Evolutionary conservation across 2,113 vertebrate genomes (phyloP).

Genomic region (Orthochromis malagaraziensis): DNA sequence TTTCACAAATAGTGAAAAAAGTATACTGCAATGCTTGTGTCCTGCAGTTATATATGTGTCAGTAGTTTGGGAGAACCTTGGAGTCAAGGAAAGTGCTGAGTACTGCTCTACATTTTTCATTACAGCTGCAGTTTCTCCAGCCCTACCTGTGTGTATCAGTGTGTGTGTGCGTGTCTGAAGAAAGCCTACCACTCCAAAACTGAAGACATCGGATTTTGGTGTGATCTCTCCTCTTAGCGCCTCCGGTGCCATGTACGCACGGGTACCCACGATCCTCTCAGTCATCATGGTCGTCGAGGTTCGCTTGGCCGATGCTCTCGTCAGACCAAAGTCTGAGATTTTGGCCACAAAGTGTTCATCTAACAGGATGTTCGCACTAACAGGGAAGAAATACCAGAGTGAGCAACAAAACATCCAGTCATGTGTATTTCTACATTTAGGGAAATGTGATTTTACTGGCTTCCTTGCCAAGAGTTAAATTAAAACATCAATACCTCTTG

Average conservation of each 20-base stretch:
- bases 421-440: background rate
- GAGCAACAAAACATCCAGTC: background rate
- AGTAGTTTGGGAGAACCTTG: background rate
- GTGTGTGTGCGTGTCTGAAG: background rate
- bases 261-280: conserved; percentile 88
- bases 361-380: conserved; percentile 90
- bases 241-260: conserved; percentile 95
- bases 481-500: background rate
- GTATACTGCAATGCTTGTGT: background rate
- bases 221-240: conserved; percentile 91
- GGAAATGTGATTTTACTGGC: background rate
- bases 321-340: conserved; percentile 95
- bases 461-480: background rate
- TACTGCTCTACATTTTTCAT: background rate
- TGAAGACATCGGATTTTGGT: conserved; percentile 91
- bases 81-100: background rate
- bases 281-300: conserved; percentile 83
- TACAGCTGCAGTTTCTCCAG: background rate
- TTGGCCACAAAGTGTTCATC: conserved; percentile 81
- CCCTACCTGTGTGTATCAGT: background rate
- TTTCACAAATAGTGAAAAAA: background rate
- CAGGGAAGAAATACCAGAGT: background rate
- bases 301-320: conserved; percentile 80
- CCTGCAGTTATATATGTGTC: background rate
- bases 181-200: conserved; percentile 88